A percentile compares a stretch with the other conserved stretches of the same genome.
Conservation (phyloP, 2,797 vertebrate genomes). For the Dendrocincla tyrannina region DNA sequence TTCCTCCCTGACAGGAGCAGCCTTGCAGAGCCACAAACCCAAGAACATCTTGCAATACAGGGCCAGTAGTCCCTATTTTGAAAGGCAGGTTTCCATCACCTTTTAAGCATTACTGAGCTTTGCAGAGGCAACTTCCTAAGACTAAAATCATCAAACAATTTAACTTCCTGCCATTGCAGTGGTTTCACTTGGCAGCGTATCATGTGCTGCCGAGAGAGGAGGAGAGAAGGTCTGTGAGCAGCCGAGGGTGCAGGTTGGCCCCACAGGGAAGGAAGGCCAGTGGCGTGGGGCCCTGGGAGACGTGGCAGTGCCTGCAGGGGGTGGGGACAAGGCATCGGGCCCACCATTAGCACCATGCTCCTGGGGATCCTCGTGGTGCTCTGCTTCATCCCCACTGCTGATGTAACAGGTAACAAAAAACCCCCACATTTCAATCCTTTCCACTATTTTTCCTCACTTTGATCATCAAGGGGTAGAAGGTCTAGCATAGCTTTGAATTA, state of each 20-base stretch:
- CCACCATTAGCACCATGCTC: constrained; percentile 63
- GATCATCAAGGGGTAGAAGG: neutral
- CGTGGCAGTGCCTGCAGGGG: constrained; percentile 19
- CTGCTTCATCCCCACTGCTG: constrained; percentile 66
- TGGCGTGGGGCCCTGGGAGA: neutral
- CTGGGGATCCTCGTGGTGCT: constrained; percentile 68
- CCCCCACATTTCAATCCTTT: neutral
- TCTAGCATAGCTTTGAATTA: neutral
- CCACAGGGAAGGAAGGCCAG: neutral
- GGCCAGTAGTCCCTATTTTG: neutral
- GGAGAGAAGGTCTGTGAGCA: neutral
- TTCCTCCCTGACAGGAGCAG: neutral
- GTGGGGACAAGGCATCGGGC: constrained; percentile 18
- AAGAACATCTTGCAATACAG: neutral
- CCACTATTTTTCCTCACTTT: neutral
- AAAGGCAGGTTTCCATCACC: neutral
- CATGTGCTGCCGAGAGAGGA: constrained; percentile 44
- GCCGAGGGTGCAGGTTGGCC: neutral
- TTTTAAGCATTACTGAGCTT: neutral
- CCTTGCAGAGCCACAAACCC: neutral
- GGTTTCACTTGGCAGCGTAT: constrained; percentile 51
- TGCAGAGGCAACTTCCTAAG: constrained; percentile 24
- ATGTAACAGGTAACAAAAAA: constrained; percentile 71
- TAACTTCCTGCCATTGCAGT: constrained; percentile 67
- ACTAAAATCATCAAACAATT: constrained; percentile 68